Base-by-base conservation (phyloP, 92 coral and sea anemone genomes). In the Montipora capitata region DNA sequence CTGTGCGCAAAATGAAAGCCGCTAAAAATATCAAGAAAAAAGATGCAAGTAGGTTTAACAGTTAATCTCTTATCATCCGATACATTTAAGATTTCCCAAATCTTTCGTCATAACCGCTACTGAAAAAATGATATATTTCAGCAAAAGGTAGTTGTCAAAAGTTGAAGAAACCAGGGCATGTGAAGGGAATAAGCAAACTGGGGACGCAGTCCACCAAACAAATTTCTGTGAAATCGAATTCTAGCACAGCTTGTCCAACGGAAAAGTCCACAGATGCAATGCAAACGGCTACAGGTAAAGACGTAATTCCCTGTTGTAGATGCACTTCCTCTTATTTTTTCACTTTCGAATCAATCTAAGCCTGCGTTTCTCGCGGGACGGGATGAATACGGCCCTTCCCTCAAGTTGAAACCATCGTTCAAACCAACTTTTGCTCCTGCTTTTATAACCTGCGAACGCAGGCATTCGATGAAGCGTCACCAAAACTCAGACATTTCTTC, bases 241-340 rank as follows among this genome's bases (percentile, higher is more conserved):
- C 59, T 13, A 83, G 48, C 8, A 13, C 58, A 17, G 7, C 62
- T 3, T 45, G 45, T 58, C 45, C 54, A 42, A 7, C 72, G 2
- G 51, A 83, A 4, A 62, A n/a, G 0, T 20, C 80, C 6, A 11
- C 78, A 11, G 56, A 67, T 61, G 62, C 62, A 17, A 49, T 42
- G 5, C 87, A 83, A 72, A 83, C 79, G 43, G 79, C 78, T 3
- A 79, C 79, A 71, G 87, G 87, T 83, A n/a, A 43, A 40, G 5
- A 54, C 12, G 16, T 14, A 3, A 11, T 5, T 18, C 12, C 44
- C 18, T 4, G 3, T 39, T 13, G 5, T 15, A 6, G 3, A 0
- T 10, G 63, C 13, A 6, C 63, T 10, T 0, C 12, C 20, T 13
- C 43, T 66, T 66, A 20, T 10, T n/a, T 9, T 20, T 18, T n/a